Evolutionary conservation across 2,113 vertebrate species (phyloP).

Genomic region (Trichomycterus rosablanca): DNA sequence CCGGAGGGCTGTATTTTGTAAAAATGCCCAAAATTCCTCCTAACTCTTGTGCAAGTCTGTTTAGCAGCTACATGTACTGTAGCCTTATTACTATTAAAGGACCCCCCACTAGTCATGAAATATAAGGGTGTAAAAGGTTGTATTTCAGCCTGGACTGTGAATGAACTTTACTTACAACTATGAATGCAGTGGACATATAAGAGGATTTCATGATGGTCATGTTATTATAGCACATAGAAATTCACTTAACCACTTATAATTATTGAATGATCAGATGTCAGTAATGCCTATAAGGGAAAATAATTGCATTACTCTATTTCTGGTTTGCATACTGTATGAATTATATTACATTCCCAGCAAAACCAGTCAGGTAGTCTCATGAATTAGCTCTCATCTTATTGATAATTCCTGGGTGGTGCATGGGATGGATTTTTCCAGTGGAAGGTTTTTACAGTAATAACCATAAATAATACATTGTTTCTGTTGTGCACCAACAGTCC

Average conservation of each 20-base stretch:
- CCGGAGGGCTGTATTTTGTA: no score
- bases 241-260: not conserved
- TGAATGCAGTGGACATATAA: no score
- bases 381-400: not conserved
- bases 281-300: not conserved
- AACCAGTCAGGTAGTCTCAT: not conserved
- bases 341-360: conserved; percentile 1
- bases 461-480: conserved; percentile 5
- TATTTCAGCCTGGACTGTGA: no score
- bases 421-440: not conserved
- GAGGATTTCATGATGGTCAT: not conserved
- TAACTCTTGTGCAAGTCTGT: no score
- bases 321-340: not conserved
- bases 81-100: no score
- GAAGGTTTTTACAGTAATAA: not conserved
- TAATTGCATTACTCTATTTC: not conserved
- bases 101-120: no score
- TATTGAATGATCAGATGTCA: not conserved
- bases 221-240: not conserved
- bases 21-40: no score
- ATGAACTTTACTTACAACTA: no score
- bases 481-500: no score
- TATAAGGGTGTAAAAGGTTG: no score
- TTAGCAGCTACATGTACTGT: no score
- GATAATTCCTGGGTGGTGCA: not conserved